Conservation (phyloP, 2,888 invertebrate species). For the Empis stercorea region DNA sequence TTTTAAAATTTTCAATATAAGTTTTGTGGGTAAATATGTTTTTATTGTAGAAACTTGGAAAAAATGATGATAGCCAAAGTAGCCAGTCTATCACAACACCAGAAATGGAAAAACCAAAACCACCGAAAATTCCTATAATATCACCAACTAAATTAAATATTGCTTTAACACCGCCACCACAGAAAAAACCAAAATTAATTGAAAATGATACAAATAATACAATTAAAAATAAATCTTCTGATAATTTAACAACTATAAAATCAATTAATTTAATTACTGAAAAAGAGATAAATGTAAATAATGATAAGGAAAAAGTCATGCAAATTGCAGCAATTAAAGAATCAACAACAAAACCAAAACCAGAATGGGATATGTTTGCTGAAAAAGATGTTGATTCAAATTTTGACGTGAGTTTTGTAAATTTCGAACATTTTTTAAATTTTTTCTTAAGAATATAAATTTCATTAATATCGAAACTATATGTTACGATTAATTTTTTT, state of each 20-base stretch:
- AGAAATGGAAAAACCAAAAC: constrained; percentile 9
- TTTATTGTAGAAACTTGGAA: constrained; percentile 21
- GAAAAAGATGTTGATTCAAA: constrained; percentile 70
- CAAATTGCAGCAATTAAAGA: too few species aligned
- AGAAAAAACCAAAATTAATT: constrained; percentile 3
- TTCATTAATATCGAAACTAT: too few species aligned
- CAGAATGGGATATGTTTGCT: constrained; percentile 85
- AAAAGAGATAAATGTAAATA: too few species aligned
- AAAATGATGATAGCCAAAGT: constrained; percentile 11
- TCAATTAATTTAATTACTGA: too few species aligned
- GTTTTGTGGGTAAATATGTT: too few species aligned
- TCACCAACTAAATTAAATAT: constrained; percentile 3
- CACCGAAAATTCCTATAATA: neutral
- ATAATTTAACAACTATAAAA: too few species aligned
- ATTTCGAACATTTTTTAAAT: neutral
- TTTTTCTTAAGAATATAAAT: too few species aligned
- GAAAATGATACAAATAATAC: constrained; percentile 1
- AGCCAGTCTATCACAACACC: neutral
- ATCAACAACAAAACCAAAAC: constrained; percentile 14
- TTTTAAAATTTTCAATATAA: too few species aligned
- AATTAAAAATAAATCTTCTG: too few species aligned
- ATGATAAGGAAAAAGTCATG: too few species aligned
- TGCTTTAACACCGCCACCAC: constrained; percentile 10
- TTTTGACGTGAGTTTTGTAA: constrained; percentile 48
- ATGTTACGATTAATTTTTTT: too few species aligned